Evolutionary conservation across 1,140 invertebrate species (phyloP).

Genomic region (Delia radicum): DNA sequence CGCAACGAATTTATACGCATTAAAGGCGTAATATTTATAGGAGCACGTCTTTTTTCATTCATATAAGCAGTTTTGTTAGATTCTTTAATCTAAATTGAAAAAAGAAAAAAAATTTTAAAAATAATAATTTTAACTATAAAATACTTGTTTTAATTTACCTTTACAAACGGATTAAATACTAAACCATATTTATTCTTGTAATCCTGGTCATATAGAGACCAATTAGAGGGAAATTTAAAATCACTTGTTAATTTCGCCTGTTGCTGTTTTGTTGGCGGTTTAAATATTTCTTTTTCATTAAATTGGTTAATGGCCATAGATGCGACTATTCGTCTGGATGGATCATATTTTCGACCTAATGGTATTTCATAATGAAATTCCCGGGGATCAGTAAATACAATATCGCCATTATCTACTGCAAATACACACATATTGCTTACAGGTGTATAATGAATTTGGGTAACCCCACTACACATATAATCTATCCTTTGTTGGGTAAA

Average conservation of each 20-base stretch:
- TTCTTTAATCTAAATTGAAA: conserved; percentile 13
- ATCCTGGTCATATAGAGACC: conserved; percentile 22
- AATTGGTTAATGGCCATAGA: conserved; percentile 31
- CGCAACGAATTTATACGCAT: conserved; percentile 37
- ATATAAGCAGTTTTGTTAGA: conserved; percentile 16
- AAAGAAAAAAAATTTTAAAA: neutral
- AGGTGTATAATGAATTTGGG: conserved; percentile 36
- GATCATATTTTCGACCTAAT: neutral
- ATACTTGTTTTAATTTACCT: neutral
- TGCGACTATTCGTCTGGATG: neutral
- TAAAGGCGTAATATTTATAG: conserved; percentile 26
- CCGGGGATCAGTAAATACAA: conserved; percentile 32
- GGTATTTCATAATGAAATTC: conserved; percentile 32
- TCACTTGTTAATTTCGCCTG: too few relatives aligned
- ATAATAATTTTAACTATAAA: neutral
- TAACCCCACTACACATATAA: conserved; percentile 25
- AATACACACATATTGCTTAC: conserved; percentile 28
- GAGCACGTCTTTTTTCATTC: conserved; percentile 27
- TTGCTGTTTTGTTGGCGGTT: neutral
- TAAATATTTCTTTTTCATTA: neutral
- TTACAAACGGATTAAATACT: conserved; percentile 32
- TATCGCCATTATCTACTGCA: conserved; percentile 40
- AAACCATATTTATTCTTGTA: conserved; percentile 42
- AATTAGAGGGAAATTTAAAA: too few relatives aligned
- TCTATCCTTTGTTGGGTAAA: conserved; percentile 35